These are phyloP conservation scores for Leptatherina wallacei DNA, from an alignment of 2,797 vertebrate genomes.

Conservation along the genomic window DNA sequence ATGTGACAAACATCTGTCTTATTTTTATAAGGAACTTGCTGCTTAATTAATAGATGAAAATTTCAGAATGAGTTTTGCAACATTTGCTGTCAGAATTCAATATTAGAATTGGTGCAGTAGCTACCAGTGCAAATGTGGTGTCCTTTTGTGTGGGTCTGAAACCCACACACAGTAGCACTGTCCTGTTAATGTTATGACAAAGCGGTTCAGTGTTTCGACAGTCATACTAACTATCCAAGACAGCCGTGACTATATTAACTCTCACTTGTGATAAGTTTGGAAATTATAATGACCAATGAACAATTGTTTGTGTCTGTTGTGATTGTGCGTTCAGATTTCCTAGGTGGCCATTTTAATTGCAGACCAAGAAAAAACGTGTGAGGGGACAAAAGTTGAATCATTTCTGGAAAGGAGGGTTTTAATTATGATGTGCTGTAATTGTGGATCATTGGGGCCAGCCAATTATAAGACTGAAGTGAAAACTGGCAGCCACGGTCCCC, in stretches of 20 bases:
- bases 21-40: too few relatives aligned
- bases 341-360: slow-evolving; percentile 74
- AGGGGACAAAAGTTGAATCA: slow-evolving; percentile 70
- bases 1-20: neutral
- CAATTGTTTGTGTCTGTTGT: slow-evolving; percentile 60
- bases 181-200: slow-evolving; percentile 32
- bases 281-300: slow-evolving; percentile 68
- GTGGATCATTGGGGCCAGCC: slow-evolving; percentile 72
- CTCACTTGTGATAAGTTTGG: slow-evolving; percentile 60
- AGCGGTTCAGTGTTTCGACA: slow-evolving; percentile 52
- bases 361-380: slow-evolving; percentile 18
- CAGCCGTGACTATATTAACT: slow-evolving; percentile 54
- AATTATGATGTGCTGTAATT: slow-evolving; percentile 80
- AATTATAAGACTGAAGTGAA: slow-evolving; percentile 67
- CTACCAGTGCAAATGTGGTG: neutral
- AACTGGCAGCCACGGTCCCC: slow-evolving; percentile 51
- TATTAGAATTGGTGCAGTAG: too few relatives aligned
- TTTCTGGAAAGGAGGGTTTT: slow-evolving; percentile 67
- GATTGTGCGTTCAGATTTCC: slow-evolving; percentile 65
- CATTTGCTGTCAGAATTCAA: too few relatives aligned
- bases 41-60: too few relatives aligned
- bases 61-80: too few relatives aligned
- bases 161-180: neutral
- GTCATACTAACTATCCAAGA: slow-evolving; percentile 52
- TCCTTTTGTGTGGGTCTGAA: neutral